Evolutionary conservation across 1,140 invertebrate species (phyloP), one percentile per base, ranked within the genome.

Genomic region (Oreohelix idahoensis): DNA sequence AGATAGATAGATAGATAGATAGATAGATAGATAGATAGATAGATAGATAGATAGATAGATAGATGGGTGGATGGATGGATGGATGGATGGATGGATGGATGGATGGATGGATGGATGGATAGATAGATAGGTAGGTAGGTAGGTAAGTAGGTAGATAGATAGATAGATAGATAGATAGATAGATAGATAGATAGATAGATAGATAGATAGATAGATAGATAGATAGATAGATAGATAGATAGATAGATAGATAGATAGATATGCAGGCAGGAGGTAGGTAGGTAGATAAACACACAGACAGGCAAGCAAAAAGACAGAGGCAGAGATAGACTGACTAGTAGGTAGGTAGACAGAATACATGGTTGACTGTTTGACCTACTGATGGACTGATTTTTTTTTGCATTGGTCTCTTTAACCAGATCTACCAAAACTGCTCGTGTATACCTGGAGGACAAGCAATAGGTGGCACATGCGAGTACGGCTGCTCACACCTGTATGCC

Each of bases 351-450:
- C 4, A 58, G 10, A 58, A 26, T 5, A 45, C 15, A 45, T 8
- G 15, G 15, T 45, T 45, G 5, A 45, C 15, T 45, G 15, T 45
- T 45, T 45, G 5, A 5, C 42, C 15, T 8, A 45, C 42, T 45
- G 5, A 15, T 8, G 20, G 10, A 58, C 29, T 38, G 58, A 42
- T 66, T 1, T 58, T 38, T 81, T 36, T n/a, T n/a, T 42, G 17
- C n/a, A n/a, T n/a, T n/a, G n/a, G n/a, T n/a, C n/a, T 53, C 49
- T 39, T 53, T 81, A 32, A 32, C 4, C 74, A 85, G 84, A 66
- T 26, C 0, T 85, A 85, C 82, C 2, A n/a, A 26, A 85, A 85
- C 69, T 85, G 84, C 35, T 42, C 84, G n/a, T 85, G 84, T 66
- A 81, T 85, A 13, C 10, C 39, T 0, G 78, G 78, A 0, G 81